A percentile compares a stretch with the other conserved stretches of the same genome.
Conservation (phyloP, 2,888 invertebrate species). For the Pachydiplax longipennis region DNA sequence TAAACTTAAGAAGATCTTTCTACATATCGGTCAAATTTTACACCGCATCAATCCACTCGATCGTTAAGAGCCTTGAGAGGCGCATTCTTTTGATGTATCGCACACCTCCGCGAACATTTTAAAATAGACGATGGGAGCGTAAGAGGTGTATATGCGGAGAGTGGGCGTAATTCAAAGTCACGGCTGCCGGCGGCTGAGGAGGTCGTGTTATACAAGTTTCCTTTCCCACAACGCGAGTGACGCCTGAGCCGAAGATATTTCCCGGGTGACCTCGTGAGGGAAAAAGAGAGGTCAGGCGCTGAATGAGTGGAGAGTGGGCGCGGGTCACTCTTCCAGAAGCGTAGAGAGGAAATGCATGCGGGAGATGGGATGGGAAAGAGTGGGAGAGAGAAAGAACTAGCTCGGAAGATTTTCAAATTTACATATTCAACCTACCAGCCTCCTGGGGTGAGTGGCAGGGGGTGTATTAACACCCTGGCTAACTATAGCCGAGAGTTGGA, state of each 20-base stretch:
- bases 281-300: neutral
- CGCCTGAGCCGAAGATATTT: neutral
- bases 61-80: neutral
- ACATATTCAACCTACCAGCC: no score
- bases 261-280: neutral
- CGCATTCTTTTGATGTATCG: neutral
- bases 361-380: neutral
- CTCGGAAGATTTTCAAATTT: no score
- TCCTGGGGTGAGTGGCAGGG: no score
- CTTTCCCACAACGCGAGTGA: neutral
- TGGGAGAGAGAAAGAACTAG: neutral
- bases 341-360: neutral
- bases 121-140: neutral
- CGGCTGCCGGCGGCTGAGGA: neutral
- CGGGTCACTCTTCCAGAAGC: neutral
- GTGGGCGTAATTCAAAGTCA: slow-evolving; percentile 1
- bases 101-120: neutral
- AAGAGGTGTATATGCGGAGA: neutral
- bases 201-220: neutral
- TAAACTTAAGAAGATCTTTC: no score
- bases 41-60: neutral
- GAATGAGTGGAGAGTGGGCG: neutral
- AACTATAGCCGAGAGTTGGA: no score
- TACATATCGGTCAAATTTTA: no score
- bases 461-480: no score